Evolutionary conservation across 1,140 invertebrate genomes (phyloP), one percentile per base, ranked within the genome.

Genomic region (Reticulitermes speratus): DNA sequence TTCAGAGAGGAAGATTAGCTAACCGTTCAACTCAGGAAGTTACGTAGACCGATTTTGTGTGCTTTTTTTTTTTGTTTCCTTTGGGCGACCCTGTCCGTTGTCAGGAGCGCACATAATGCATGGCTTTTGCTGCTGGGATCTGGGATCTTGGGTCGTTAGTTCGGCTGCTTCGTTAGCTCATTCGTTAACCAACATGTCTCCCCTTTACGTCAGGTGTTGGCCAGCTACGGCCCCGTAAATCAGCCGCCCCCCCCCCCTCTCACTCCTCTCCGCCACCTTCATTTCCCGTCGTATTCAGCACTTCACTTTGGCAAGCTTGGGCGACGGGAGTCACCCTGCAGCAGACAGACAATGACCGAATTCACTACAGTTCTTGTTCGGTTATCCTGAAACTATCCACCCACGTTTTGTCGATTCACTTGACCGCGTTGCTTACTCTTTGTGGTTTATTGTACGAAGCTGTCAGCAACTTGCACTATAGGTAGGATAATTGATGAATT

Each of bases 111-210:
- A 75, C 65, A 75, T 75, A 75, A 75, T 75, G n/a, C 65, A 75
- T 75, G 65, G 65, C 25, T 75, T 75, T 30, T 75, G 65, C 65
- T 75, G n/a, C 65, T 75, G 65, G 52, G 65, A 75, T 75, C 38
- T 38, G 38, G 55, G 65, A 75, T 75, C 65, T 75, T 75, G 65
- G n/a, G 65, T 75, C 65, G 65, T 75, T 75, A 75, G 65, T 75
- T 75, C 65, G 65, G 65, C n/a, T 75, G 65, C 65, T 75, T 75
- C 65, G 65, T 75, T 75, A 75, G 65, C 65, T 30, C 65, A 75
- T 75, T 75, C 65, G 65, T 75, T 75, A 75, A 75, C 65, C 65
- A 75, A 75, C 65, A 75, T 75, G 65, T 75, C 65, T 75, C 25
- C 65, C 65, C 65, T 75, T 7, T 75, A 75, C 65, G 65, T 75